Conservation (phyloP, 2,888 invertebrate species). For the Temnothorax unifasciatus region DNA sequence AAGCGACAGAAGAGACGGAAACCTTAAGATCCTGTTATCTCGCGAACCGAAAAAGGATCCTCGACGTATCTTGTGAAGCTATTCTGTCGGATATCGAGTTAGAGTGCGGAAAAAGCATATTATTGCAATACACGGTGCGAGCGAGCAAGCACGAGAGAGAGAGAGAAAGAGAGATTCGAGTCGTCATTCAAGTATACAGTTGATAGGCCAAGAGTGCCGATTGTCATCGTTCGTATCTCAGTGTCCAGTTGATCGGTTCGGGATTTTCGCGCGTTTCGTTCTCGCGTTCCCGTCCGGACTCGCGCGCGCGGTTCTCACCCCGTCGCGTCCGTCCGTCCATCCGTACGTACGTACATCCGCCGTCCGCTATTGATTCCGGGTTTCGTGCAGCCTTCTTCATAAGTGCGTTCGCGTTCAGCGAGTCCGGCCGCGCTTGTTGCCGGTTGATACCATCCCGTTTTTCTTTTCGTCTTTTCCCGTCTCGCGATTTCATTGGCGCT, state of each 20-base stretch:
- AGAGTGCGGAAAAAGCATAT: neutral
- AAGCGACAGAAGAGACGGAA: neutral
- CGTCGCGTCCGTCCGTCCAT: constrained; percentile 62
- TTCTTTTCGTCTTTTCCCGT: constrained; percentile 8
- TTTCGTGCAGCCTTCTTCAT: constrained; percentile 79
- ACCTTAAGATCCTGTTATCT: neutral
- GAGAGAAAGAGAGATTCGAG: neutral
- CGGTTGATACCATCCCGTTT: constrained; percentile 57
- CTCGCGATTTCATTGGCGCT: constrained; percentile 21
- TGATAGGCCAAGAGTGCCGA: neutral
- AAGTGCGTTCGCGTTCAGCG: constrained; percentile 73
- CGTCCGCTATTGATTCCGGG: constrained; percentile 85
- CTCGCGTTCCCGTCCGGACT: constrained; percentile 12
- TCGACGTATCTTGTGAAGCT: neutral
- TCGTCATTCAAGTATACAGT: neutral
- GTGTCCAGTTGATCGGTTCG: neutral
- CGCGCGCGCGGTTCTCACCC: constrained; percentile 63
- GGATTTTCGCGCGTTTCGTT: constrained; percentile 37
- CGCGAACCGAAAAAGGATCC: neutral
- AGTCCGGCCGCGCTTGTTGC: constrained; percentile 73
- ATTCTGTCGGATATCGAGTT: neutral
- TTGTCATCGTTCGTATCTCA: neutral
- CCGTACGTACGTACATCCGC: constrained; percentile 79
- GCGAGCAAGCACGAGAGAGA: neutral
- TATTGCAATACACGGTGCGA: neutral